Evolutionary conservation across 2,797 vertebrate genomes (phyloP), one percentile per base, ranked within the genome.

Genomic region (Epinephelus coioides): DNA sequence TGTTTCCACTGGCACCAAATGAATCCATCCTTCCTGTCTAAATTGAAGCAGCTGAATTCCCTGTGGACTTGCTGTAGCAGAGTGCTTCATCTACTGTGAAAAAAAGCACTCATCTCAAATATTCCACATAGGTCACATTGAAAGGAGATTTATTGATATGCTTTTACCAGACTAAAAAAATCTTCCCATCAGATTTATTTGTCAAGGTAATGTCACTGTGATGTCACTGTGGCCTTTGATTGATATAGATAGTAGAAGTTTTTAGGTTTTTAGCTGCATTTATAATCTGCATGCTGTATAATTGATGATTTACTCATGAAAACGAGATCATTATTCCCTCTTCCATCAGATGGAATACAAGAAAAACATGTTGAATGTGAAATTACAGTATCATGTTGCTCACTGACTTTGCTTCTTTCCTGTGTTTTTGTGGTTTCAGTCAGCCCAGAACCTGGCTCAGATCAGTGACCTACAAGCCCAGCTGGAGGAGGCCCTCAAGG

Each of bases 401-500:
- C 9, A 13, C 43, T 69, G 14, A 68, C 23, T 47, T 63, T 6
- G 2, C 4, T 66, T 40, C n/a, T 57, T 13, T 49, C 1, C 1
- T 77, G 15, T 83, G n/a, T 50, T 57, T 66, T 38, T 63, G 5
- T 83, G 69, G 46, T 84, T 50, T 17, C 85, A 99, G 98, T 97
- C 97, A 0, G 97, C 98, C 43, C 96, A 98, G 86, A 97, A 98
- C 91, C 86, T 99, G 92, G 97, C 97, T 1, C 98, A 99, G 95
- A 98, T 99, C 95, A 98, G 96, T 5, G 97, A 99, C 82, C 96
- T 99, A 44, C 98, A 99, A 69, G 93, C 95, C 13, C 98, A 99
- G 90, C 94, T 99, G 79, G 98, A 99, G 83, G 98, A 99, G 30
- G 93, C 96, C 86, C 94, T 92, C 84, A 99, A 97, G 90, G 97